phyloP scores from a whole-genome alignment of 2,113 vertebrate genomes.

The Potamarius usumacintae region DNA sequence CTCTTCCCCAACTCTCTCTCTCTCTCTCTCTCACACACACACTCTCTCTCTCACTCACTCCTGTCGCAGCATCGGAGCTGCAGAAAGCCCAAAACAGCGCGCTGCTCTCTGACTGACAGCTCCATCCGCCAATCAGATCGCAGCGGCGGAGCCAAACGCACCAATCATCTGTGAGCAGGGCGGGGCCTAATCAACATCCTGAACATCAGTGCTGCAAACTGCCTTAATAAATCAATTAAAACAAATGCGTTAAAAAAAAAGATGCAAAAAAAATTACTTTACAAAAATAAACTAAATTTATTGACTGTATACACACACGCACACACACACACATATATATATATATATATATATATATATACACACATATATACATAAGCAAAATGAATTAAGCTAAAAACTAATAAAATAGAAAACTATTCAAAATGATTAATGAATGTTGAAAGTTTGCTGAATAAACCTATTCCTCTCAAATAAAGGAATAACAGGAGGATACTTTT shows the following conservation, averaged over 20 bases:
- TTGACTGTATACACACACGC: no score
- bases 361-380: no score
- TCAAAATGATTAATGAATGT: neutral
- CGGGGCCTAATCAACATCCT: neutral
- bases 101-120: constrained; percentile 62
- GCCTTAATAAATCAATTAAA: neutral
- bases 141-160: constrained; percentile 22
- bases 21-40: neutral
- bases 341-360: no score
- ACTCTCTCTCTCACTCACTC: constrained; percentile 32
- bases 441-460: neutral
- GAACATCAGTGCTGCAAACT: neutral
- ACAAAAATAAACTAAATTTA: neutral
- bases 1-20: neutral
- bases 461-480: neutral
- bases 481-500: neutral
- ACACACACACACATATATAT: no score
- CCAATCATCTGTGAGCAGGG: constrained; percentile 12
- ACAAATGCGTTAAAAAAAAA: no score
- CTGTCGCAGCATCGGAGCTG: constrained; percentile 58
- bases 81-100: constrained; percentile 62
- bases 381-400: neutral
- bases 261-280: neutral
- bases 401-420: neutral
- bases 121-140: constrained; percentile 48